phyloP scores from a whole-genome alignment of 1,140 invertebrate genomes.

The Drosophila cardini region DNA sequence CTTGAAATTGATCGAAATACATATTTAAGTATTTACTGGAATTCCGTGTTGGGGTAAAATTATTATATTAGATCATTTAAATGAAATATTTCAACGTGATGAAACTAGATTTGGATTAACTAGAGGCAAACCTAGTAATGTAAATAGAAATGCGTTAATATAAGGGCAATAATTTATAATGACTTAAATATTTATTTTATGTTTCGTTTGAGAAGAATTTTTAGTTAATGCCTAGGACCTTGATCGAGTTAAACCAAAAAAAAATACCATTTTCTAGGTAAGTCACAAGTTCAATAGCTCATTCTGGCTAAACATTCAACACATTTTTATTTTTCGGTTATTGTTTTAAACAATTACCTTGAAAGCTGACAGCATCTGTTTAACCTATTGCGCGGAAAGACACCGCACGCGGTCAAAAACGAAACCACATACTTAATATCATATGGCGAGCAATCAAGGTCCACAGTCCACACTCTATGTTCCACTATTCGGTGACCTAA shows the following conservation, averaged over 20 bases:
- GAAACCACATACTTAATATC: conserved; percentile 24
- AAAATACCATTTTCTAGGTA: neutral
- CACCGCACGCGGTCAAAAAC: conserved; percentile 24
- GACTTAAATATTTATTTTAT: neutral
- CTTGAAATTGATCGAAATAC: neutral
- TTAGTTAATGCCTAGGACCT: neutral
- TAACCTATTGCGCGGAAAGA: conserved; percentile 15
- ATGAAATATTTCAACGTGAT: no score
- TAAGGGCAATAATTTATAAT: neutral
- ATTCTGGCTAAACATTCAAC: conserved; percentile 26
- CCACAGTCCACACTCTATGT: neutral
- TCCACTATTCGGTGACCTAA: conserved; percentile 25
- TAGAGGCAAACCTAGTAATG: no score
- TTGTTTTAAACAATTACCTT: conserved; percentile 37
- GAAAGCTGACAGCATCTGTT: conserved; percentile 36
- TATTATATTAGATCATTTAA: no score
- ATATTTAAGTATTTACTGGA: neutral
- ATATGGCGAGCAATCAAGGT: conserved; percentile 37
- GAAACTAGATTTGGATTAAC: no score
- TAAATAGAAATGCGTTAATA: no score
- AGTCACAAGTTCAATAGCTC: conserved; percentile 20
- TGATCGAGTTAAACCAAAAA: neutral
- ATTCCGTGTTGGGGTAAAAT: neutral
- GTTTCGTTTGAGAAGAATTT: neutral
- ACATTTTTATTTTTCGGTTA: conserved; percentile 16